Conservation (phyloP, 2,888 invertebrate species). For the Incurvaria masculella region DNA sequence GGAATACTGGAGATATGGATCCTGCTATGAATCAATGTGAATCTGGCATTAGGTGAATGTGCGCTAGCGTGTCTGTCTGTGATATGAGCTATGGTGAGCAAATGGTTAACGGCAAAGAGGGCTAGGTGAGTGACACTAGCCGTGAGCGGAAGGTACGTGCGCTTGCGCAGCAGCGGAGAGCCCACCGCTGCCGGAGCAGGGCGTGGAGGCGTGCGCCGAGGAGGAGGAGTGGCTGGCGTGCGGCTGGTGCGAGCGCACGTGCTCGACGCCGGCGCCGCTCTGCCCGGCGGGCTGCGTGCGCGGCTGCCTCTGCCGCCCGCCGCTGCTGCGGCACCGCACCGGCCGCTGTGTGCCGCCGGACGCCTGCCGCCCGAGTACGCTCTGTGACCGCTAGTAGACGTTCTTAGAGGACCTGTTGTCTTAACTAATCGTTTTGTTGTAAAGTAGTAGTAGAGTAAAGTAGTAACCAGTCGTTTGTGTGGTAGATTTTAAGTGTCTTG, state of each 20-base stretch:
- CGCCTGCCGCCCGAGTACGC: conserved; percentile 29
- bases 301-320: conserved; percentile 37
- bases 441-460: not conserved
- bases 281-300: conserved; percentile 30
- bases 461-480: not conserved
- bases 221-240: conserved; percentile 36
- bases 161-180: not conserved
- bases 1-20: no score
- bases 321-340: conserved; percentile 31
- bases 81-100: no score
- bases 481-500: not conserved
- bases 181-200: conserved; percentile 15
- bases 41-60: no score
- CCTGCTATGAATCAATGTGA: no score
- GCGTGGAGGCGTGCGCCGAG: conserved; percentile 33
- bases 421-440: not conserved
- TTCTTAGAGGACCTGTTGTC: not conserved
- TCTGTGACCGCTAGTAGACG: not conserved
- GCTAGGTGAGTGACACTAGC: no score
- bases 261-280: conserved; percentile 26
- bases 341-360: conserved; percentile 30
- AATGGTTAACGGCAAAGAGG: no score
- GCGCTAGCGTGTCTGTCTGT: no score
- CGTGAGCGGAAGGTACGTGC: no score
- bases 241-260: conserved; percentile 41